phyloP scores from a whole-genome alignment of 2,888 invertebrate species.

The Plagodis pulveraria region DNA sequence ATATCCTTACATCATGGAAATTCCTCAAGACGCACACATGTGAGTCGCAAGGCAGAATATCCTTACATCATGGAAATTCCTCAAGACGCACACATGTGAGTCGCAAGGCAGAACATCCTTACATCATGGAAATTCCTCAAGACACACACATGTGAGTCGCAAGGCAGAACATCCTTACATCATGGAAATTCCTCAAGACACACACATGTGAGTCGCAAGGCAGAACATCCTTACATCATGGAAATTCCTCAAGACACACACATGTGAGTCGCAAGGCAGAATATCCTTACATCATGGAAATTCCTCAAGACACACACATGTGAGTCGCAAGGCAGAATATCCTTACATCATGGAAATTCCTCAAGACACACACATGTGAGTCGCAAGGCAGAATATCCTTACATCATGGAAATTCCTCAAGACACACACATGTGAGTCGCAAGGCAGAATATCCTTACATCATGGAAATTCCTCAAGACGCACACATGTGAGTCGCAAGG shows the following conservation, averaged over 20 bases:
- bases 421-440: not conserved
- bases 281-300: conserved; percentile 2
- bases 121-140: not conserved
- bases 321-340: not conserved
- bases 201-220: conserved; percentile 1
- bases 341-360: conserved; percentile 1
- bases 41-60: not conserved
- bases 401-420: not conserved
- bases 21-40: conserved; percentile 3
- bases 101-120: conserved; percentile 3
- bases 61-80: conserved; percentile 1
- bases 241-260: conserved; percentile 1
- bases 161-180: conserved; percentile 3
- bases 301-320: conserved; percentile 3
- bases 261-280: not conserved
- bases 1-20: conserved; percentile 2
- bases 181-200: not conserved
- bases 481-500: conserved; percentile 1
- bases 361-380: conserved; percentile 1
- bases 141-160: not conserved
- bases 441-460: conserved; percentile 4
- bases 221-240: conserved; percentile 2
- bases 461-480: not conserved
- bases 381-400: conserved; percentile 3
- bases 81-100: conserved; percentile 1